These are phyloP conservation scores for Datnioides undecimradiatus DNA, from an alignment of 2,113 vertebrate genomes.

Conservation along the genomic window DNA sequence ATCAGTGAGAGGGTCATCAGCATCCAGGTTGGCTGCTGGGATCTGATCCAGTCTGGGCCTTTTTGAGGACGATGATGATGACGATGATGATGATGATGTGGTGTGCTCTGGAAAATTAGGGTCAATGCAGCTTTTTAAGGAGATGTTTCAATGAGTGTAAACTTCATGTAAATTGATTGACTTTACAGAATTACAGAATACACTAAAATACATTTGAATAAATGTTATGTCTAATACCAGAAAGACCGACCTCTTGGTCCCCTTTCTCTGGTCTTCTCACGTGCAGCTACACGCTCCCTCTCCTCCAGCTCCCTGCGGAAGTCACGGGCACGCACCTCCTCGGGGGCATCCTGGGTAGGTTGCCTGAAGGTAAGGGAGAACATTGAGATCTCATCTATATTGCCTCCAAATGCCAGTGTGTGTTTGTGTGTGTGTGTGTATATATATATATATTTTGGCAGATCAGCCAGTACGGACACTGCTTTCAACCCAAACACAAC, in stretches of 20 bases:
- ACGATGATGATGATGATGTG: conserved; percentile 86
- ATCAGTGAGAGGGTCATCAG: conserved; percentile 96
- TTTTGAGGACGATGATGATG: conserved; percentile 92
- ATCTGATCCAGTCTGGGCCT: conserved; percentile 97
- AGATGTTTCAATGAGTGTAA: neutral
- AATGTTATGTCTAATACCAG: neutral
- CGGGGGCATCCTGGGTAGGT: conserved; percentile 95
- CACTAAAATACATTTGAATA: neutral
- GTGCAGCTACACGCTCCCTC: conserved; percentile 89
- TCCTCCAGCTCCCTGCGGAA: conserved; percentile 98
- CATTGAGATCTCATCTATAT: too few relatives aligned
- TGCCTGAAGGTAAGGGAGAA: conserved; percentile 82
- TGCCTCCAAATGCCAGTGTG: too few relatives aligned
- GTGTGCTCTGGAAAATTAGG: conserved; percentile 88
- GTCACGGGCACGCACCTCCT: conserved; percentile 95
- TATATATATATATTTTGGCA: neutral
- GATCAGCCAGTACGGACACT: neutral
- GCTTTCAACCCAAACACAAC: neutral
- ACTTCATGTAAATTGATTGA: neutral
- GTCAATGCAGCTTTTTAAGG: neutral
- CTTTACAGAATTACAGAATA: neutral
- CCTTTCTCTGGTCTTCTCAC: conserved; percentile 94
- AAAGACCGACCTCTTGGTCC: conserved; percentile 88
- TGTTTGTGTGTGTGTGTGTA: too few relatives aligned
- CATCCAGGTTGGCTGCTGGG: conserved; percentile 97